Conservation (phyloP, 2,888 invertebrate species). For the Cloeon dipterum region DNA sequence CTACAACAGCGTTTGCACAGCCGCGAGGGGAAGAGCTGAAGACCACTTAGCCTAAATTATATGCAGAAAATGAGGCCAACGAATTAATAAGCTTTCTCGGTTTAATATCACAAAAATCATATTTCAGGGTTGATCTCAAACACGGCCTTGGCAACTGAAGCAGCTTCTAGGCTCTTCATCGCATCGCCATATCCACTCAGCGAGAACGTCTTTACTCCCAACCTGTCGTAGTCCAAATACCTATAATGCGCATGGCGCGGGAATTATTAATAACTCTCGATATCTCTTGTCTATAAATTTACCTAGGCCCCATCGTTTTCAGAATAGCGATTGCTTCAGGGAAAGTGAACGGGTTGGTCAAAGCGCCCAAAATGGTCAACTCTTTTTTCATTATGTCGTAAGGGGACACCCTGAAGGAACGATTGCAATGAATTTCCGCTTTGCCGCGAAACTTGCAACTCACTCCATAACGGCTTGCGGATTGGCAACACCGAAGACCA, state of each 20-base stretch:
- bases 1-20: no score
- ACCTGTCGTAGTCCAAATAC: constrained; percentile 32
- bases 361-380: constrained; percentile 34
- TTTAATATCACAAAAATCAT: no score
- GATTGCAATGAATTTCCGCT: constrained; percentile 2
- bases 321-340: constrained; percentile 35
- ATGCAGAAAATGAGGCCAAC: no score
- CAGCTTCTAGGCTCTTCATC: constrained; percentile 25
- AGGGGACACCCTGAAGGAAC: constrained; percentile 25
- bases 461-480: constrained; percentile 22
- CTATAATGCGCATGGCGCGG: constrained; percentile 15
- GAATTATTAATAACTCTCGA: not conserved
- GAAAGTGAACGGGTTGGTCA: constrained; percentile 43
- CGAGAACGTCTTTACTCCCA: constrained; percentile 31
- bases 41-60: no score
- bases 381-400: constrained; percentile 37
- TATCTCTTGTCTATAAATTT: not conserved
- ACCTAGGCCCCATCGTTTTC: constrained; percentile 35
- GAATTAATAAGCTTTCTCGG: no score
- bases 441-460: not conserved
- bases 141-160: constrained; percentile 33
- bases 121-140: constrained; percentile 21
- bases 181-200: constrained; percentile 29
- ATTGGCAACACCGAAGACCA: constrained; percentile 42
- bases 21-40: no score